phyloP scores from a whole-genome alignment of 2,113 vertebrate species.

The Oryzias melastigma region DNA sequence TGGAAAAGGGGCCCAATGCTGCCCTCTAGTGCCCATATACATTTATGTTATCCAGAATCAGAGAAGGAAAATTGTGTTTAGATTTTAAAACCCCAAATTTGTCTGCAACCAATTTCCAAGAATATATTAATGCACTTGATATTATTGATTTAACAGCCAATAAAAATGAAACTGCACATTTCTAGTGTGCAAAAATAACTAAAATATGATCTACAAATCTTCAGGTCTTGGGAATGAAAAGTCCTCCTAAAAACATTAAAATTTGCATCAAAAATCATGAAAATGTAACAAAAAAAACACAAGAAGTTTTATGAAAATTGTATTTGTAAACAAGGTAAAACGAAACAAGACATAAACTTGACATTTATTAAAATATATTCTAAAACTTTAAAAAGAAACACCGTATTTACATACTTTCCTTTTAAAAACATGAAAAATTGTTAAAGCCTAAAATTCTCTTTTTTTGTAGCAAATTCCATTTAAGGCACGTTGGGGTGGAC shows the following conservation, averaged over 20 bases:
- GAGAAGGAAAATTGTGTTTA: no score
- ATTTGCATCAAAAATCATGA: neutral
- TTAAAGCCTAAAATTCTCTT: conserved; percentile 9
- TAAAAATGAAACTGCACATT: no score
- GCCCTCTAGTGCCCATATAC: conserved; percentile 37
- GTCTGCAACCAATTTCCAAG: no score
- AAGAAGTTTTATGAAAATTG: conserved; percentile 27
- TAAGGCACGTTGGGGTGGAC: conserved; percentile 32
- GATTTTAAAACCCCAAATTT: no score
- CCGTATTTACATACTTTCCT: conserved; percentile 40
- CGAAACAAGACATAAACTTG: conserved; percentile 10
- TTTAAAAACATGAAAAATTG: conserved; percentile 38
- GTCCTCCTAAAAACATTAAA: neutral
- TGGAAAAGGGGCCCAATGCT: conserved; percentile 6
- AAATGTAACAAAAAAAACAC: neutral
- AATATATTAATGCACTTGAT: no score
- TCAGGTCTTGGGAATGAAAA: no score
- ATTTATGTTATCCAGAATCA: no score
- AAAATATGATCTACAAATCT: no score
- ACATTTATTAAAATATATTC: conserved; percentile 51
- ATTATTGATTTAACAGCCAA: no score
- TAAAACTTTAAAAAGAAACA: conserved; percentile 38
- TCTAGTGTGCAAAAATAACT: no score
- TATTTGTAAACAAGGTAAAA: conserved; percentile 51
- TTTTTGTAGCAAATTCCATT: conserved; percentile 25